A percentile compares a stretch with the other conserved stretches of the same genome.
Conservation (phyloP, 2,797 vertebrate species). For the Choloepus didactylus region DNA sequence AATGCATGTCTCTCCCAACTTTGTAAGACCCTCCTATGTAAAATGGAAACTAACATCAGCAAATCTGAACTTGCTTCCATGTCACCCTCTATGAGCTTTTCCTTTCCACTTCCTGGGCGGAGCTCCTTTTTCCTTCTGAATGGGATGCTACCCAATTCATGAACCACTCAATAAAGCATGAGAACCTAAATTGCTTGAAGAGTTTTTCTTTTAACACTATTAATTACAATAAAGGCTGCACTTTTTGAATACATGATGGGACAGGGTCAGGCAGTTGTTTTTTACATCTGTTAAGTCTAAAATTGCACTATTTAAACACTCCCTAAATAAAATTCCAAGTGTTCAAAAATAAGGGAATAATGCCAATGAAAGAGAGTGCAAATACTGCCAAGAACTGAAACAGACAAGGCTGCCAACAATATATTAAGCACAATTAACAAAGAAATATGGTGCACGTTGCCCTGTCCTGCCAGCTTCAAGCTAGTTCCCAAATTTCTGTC, state of each 20-base stretch:
- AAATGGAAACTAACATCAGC: too few relatives aligned
- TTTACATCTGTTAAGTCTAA: constrained; percentile 38
- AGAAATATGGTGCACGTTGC: constrained; percentile 48
- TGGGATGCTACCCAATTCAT: too few relatives aligned
- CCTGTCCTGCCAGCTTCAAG: constrained; percentile 37
- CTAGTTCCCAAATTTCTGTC: constrained; percentile 27
- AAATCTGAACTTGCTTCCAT: too few relatives aligned
- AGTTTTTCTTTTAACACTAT: too few relatives aligned
- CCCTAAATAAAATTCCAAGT: constrained; percentile 2
- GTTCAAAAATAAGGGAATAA: not conserved
- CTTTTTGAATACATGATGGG: constrained; percentile 19
- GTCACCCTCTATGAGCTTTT: too few relatives aligned
- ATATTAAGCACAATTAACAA: constrained; percentile 70
- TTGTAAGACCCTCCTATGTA: too few relatives aligned
- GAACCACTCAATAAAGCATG: too few relatives aligned
- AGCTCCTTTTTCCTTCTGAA: too few relatives aligned
- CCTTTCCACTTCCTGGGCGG: too few relatives aligned
- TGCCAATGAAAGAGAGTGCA: constrained; percentile 61
- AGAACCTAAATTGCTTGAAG: too few relatives aligned
- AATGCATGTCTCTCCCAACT: too few relatives aligned
- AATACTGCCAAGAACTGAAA: constrained; percentile 39
- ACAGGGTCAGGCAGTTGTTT: constrained; percentile 27
- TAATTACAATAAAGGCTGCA: not conserved
- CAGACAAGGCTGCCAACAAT: constrained; percentile 32
- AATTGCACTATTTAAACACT: constrained; percentile 62